Percentiles rank a stretch among this genome's conserved stretches.
Evolutionary conservation across 2,113 vertebrate genomes (phyloP).

Genomic region (Ciconia maguari): DNA sequence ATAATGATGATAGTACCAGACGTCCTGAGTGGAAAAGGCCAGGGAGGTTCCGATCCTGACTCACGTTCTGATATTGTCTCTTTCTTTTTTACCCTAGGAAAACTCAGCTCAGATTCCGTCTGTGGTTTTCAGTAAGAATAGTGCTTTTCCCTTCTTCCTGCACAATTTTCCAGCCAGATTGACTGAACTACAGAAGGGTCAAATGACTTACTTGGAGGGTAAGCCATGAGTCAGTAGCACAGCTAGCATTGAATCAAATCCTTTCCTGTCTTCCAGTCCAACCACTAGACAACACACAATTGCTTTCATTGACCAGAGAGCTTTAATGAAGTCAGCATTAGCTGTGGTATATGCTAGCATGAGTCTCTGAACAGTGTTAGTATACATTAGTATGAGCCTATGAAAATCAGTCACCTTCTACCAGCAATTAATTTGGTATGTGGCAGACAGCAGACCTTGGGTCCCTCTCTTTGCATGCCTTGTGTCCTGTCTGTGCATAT

Average conservation of each 20-base stretch:
- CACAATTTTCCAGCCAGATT: slow-evolving; percentile 54
- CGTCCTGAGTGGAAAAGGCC: slow-evolving; percentile 43
- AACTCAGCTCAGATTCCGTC: slow-evolving; percentile 39
- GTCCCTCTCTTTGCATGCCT: neutral
- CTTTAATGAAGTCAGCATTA: slow-evolving; percentile 23
- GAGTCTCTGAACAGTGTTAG: neutral
- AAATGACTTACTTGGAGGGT: slow-evolving; percentile 60
- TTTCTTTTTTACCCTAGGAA: slow-evolving; percentile 33
- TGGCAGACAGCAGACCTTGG: neutral
- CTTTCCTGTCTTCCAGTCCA: slow-evolving; percentile 36
- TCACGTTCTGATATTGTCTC: slow-evolving; percentile 32
- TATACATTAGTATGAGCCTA: neutral
- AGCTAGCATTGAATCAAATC: slow-evolving; percentile 42
- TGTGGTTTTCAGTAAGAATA: slow-evolving; percentile 53
- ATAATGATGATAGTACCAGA: slow-evolving; percentile 64
- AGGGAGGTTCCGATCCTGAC: slow-evolving; percentile 14
- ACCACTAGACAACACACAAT: slow-evolving; percentile 24
- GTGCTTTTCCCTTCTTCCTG: slow-evolving; percentile 42
- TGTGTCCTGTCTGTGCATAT: neutral
- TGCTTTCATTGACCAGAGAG: slow-evolving; percentile 5
- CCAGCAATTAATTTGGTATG: neutral
- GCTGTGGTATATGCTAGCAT: neutral
- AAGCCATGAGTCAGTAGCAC: slow-evolving; percentile 64
- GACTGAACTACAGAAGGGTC: slow-evolving; percentile 65
- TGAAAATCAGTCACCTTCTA: neutral